Conservation (phyloP, 2,113 vertebrate genomes). For the Festucalex cinctus region DNA sequence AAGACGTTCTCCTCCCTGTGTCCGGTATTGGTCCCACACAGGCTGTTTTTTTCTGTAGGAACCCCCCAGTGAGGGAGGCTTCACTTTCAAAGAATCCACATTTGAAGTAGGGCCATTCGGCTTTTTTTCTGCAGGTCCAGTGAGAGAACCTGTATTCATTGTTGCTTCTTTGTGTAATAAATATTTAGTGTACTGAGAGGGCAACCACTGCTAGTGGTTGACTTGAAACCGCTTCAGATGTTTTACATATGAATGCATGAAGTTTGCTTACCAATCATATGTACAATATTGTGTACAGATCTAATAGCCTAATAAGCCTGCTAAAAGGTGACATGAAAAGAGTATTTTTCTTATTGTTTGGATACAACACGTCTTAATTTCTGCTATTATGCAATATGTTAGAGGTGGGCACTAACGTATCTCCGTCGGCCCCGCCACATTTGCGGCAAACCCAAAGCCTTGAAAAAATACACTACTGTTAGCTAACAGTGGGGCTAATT, state of each 20-base stretch:
- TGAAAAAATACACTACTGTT: not conserved
- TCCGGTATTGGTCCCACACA: constrained; percentile 43
- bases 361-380: not conserved
- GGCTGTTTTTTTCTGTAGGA: constrained; percentile 51
- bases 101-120: constrained; percentile 31
- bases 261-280: constrained; percentile 1
- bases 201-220: not conserved
- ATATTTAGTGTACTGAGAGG: constrained; percentile 11
- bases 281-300: too few species aligned
- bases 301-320: too few species aligned
- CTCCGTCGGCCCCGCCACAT: too few species aligned
- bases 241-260: constrained; percentile 19
- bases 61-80: constrained; percentile 64
- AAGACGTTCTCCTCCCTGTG: constrained; percentile 40
- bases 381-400: too few species aligned
- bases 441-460: too few species aligned
- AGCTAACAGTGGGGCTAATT: not conserved
- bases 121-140: constrained; percentile 27
- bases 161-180: constrained; percentile 30
- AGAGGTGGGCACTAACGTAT: too few species aligned
- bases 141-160: constrained; percentile 44
- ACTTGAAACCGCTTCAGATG: constrained; percentile 13
- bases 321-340: not conserved
- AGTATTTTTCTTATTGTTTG: not conserved
- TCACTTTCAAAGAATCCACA: constrained; percentile 55